Evolutionary conservation across 2,888 invertebrate genomes (phyloP).

Genomic region (Drosophila mimica): DNA sequence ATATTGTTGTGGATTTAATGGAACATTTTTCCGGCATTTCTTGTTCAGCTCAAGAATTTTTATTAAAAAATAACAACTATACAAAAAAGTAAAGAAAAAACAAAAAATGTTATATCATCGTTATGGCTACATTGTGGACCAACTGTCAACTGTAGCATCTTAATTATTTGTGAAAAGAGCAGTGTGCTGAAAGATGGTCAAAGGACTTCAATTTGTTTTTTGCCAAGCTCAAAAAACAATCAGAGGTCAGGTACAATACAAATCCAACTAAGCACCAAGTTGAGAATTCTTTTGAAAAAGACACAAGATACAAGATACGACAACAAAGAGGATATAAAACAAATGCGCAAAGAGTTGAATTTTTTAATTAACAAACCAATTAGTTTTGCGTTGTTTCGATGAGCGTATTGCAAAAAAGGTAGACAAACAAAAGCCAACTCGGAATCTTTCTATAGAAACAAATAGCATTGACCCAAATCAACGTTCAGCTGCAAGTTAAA

Average conservation of each 20-base stretch:
- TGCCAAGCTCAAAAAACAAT: conserved; percentile 21
- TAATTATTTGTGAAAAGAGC: conserved; percentile 1
- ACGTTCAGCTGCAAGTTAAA: conserved; percentile 55
- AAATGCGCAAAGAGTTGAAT: conserved; percentile 47
- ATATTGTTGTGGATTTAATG: neutral
- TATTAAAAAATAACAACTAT: neutral
- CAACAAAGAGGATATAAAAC: conserved; percentile 23
- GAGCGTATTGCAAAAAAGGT: conserved; percentile 1
- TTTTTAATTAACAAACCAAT: conserved; percentile 81
- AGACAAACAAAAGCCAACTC: conserved; percentile 50
- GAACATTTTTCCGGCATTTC: neutral
- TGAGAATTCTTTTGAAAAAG: conserved; percentile 1
- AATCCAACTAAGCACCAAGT: neutral
- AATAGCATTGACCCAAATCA: conserved; percentile 78
- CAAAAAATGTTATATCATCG: conserved; percentile 7
- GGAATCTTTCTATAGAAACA: conserved; percentile 47
- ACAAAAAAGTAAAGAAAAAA: neutral
- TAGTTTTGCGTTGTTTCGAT: conserved; percentile 64
- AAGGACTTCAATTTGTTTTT: conserved; percentile 1
- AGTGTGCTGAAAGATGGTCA: neutral
- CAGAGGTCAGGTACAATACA: conserved; percentile 7
- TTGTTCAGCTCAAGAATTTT: neutral
- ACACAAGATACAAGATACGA: neutral
- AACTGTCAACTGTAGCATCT: conserved; percentile 9
- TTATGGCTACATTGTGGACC: neutral